Evolutionary conservation across 2,113 vertebrate species (phyloP).

Genomic region (Dicentrarchus labrax): DNA sequence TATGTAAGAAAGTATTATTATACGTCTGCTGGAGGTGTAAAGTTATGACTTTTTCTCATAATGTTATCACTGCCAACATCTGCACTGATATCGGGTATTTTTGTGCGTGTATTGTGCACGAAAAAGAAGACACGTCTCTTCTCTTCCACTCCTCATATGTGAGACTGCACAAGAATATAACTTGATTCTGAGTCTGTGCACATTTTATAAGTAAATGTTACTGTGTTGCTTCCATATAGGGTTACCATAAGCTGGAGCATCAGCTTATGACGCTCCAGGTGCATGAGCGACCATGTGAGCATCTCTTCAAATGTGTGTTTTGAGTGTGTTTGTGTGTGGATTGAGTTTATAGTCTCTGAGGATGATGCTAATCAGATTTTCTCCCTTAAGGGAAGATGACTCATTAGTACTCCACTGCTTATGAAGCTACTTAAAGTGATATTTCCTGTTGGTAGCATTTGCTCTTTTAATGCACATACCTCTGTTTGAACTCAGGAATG

Average conservation of each 20-base stretch:
- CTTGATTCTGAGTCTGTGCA: neutral
- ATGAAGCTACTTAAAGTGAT: slow-evolving; percentile 63
- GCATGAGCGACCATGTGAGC: slow-evolving; percentile 10
- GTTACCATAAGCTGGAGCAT: slow-evolving; percentile 3
- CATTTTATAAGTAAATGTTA: neutral
- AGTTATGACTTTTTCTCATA: neutral
- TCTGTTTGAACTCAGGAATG: slow-evolving; percentile 20
- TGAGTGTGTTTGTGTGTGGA: slow-evolving; percentile 31
- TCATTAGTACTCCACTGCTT: slow-evolving; percentile 62
- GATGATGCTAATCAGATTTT: slow-evolving; percentile 72
- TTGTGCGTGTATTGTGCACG: too few species aligned
- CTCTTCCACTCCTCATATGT: neutral
- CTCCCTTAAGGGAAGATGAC: slow-evolving; percentile 63
- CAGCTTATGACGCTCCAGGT: slow-evolving; percentile 21
- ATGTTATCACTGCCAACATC: neutral
- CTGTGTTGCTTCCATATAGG: neutral
- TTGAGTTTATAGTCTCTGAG: slow-evolving; percentile 59
- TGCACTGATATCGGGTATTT: neutral
- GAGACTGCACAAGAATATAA: neutral
- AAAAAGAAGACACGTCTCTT: neutral
- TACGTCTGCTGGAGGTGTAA: neutral
- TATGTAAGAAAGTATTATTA: slow-evolving; percentile 10
- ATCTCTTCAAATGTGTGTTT: slow-evolving; percentile 50
- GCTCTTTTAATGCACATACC: slow-evolving; percentile 9
- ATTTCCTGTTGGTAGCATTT: slow-evolving; percentile 37